Percentiles rank a stretch among this genome's conserved stretches.
Conservation (phyloP, 2,797 vertebrate species). For the Gymnoscopelus microlampas region DNA sequence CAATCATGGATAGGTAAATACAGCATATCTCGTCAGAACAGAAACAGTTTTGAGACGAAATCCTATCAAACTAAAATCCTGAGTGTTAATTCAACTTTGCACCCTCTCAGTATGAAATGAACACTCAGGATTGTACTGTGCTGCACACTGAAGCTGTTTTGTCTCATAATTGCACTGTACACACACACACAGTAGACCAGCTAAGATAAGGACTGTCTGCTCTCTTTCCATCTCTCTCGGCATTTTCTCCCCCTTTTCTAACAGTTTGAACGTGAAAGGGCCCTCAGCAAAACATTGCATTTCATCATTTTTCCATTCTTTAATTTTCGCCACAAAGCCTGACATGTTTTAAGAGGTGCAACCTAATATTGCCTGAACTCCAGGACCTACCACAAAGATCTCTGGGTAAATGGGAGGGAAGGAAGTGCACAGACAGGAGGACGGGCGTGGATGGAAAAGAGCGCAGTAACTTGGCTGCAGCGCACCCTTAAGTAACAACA, state of each 20-base stretch:
- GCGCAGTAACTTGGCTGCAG: slow-evolving; percentile 82
- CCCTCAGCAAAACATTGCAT: slow-evolving; percentile 77
- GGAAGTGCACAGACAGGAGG: slow-evolving; percentile 93
- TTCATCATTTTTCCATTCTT: slow-evolving; percentile 86
- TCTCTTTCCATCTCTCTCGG: slow-evolving; percentile 69
- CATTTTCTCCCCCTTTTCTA: slow-evolving; percentile 55
- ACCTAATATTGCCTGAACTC: slow-evolving; percentile 87
- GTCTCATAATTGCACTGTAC: too few species aligned
- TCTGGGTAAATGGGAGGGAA: slow-evolving; percentile 91
- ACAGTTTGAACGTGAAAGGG: slow-evolving; percentile 64
- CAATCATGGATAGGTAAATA: too few species aligned
- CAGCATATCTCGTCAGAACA: too few species aligned
- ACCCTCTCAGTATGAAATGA: too few species aligned
- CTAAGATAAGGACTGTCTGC: slow-evolving; percentile 63
- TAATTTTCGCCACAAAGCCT: slow-evolving; percentile 85
- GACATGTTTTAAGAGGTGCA: slow-evolving; percentile 88
- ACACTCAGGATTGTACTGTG: too few species aligned
- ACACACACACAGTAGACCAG: slow-evolving; percentile 57
- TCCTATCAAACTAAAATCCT: too few species aligned
- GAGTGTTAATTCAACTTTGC: too few species aligned
- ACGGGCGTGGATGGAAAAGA: slow-evolving; percentile 95
- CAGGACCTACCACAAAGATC: slow-evolving; percentile 89
- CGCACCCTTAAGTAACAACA: slow-evolving; percentile 86
- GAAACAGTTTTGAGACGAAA: too few species aligned
- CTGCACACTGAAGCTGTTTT: too few species aligned